Evolutionary conservation across 2,113 vertebrate genomes (phyloP), one percentile per base, ranked within the genome.

Genomic region (Phalacrocorax pelagicus): DNA sequence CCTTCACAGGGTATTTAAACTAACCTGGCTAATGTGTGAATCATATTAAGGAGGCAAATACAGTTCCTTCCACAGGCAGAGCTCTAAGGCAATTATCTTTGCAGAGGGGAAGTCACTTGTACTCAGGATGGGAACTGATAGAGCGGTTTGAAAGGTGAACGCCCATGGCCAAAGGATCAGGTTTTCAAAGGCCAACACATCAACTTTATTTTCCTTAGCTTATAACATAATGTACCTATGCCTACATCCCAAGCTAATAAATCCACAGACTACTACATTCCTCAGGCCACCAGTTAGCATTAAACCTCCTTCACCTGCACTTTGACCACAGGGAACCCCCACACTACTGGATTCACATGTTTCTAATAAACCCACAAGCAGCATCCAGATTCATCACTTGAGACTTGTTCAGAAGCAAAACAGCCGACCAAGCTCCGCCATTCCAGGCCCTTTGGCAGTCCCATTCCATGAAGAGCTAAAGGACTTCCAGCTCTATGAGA

Each of bases 151-250:
- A 24, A 85, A 84, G 29, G 20, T 51, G 54, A 65, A 69, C 3
- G 12, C 20, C 21, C 0, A 0, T 23, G 61, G 29, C 70, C 67
- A 62, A 70, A 73, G 49, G 38, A 82, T 9, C 36, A 16, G 14
- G 2, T 10, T 78, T 71, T 32, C 16, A 88, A 63, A 52, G 74
- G 71, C 59, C 2, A 6, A 79, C 5, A 5, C 0, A 0, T 14
- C 58, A 78, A 5, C 29, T 40, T 27, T 19, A 1, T 55, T 71
- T 55, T 51, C 55, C 61, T 63, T 63, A 51, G 42, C 15, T 71
- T 58, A 12, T 21, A 36, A 34, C 16, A 17, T 38, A 59, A 6
- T 0, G 0, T 3, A 54, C 36, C 11, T 13, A 6, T 13, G 22
- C 32, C 58, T 18, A 18, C 36, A 26, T 2, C 18, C 52, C 40